A percentile compares a stretch with the other conserved stretches of the same genome.
phyloP scores from a whole-genome alignment of 2,113 vertebrate genomes.

The Progne subis region DNA sequence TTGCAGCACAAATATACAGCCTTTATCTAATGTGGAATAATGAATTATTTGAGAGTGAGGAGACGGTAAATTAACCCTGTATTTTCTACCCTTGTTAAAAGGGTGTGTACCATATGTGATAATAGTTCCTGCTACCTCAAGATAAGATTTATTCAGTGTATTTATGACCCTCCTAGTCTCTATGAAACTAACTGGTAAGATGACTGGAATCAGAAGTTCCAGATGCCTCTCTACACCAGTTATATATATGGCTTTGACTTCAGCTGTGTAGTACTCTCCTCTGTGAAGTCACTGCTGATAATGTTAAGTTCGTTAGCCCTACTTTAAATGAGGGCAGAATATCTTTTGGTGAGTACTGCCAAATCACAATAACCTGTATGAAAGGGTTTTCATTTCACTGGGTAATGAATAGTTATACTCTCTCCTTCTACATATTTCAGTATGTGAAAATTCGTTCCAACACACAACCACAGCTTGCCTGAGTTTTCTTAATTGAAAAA shows the following conservation, averaged over 20 bases:
- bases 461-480: background rate
- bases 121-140: background rate
- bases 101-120: background rate
- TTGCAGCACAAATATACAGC: background rate
- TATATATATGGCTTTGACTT: background rate
- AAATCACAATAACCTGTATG: background rate
- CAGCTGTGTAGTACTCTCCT: background rate
- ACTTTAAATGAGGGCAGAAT: background rate
- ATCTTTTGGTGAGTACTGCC: background rate
- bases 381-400: slow-evolving; percentile 1
- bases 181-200: background rate
- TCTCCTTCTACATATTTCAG: background rate
- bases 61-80: background rate
- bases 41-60: background rate
- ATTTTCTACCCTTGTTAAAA: background rate
- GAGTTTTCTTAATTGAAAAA: background rate
- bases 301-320: background rate
- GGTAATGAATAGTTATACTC: background rate
- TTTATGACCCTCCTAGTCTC: background rate
- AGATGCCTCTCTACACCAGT: background rate
- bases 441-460: background rate
- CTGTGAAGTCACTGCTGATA: background rate
- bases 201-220: background rate
- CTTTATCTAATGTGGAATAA: background rate
- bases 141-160: background rate